Evolutionary conservation across 1,140 invertebrate species (phyloP).

Genomic region (Notospermus geniculatus): DNA sequence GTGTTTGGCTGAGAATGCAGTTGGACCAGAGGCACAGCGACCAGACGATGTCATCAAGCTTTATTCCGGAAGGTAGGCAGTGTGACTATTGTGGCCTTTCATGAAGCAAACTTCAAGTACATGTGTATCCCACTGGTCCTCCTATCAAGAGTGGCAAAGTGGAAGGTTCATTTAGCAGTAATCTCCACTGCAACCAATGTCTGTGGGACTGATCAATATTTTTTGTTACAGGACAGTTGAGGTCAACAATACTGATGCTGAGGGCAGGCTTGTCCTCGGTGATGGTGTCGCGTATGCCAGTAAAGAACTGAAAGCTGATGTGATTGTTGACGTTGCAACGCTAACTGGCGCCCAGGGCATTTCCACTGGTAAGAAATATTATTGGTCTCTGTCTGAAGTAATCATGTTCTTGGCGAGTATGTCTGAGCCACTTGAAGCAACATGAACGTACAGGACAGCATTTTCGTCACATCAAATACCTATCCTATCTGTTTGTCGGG

Average conservation of each 20-base stretch:
- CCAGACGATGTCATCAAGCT: constrained; percentile 87
- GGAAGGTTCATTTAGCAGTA: too few species aligned
- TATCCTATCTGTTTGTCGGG: constrained; percentile 6
- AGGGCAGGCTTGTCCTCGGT: constrained; percentile 79
- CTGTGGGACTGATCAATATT: too few species aligned
- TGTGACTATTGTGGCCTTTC: not conserved
- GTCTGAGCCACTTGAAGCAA: not conserved
- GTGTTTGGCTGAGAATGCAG: constrained; percentile 86
- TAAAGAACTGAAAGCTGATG: constrained; percentile 74
- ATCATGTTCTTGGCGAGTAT: not conserved
- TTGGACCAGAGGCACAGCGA: constrained; percentile 68
- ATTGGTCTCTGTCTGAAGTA: too few species aligned
- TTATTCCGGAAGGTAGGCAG: constrained; percentile 73
- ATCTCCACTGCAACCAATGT: too few species aligned
- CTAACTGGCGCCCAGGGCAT: constrained; percentile 85
- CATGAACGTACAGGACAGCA: too few species aligned
- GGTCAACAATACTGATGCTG: constrained; percentile 92
- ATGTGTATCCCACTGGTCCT: too few species aligned
- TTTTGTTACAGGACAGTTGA: constrained; percentile 71
- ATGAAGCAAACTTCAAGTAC: too few species aligned
- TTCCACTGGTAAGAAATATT: constrained; percentile 70
- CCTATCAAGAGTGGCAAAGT: too few species aligned
- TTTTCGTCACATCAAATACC: too few species aligned
- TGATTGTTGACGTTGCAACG: constrained; percentile 88
- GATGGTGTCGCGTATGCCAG: constrained; percentile 73